Conservation (phyloP, 2,113 vertebrate genomes). For the Eonycteris spelaea region DNA sequence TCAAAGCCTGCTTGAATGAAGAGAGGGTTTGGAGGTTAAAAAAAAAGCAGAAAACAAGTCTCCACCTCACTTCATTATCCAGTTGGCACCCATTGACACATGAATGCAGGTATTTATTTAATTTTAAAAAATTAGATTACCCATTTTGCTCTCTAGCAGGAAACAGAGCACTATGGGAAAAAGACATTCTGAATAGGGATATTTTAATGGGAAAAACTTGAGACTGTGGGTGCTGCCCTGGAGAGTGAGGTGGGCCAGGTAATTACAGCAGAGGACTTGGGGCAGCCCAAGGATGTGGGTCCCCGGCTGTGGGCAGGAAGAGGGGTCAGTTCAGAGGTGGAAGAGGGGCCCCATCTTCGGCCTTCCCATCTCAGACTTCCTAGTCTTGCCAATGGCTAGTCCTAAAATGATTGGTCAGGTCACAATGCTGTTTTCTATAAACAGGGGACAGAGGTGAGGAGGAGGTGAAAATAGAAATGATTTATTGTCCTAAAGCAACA, state of each 20-base stretch:
- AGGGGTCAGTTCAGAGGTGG: neutral
- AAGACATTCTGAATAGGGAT: neutral
- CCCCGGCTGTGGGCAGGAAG: neutral
- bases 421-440: conserved; percentile 45
- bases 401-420: neutral
- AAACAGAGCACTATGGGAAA: conserved; percentile 4
- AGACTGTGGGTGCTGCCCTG: neutral
- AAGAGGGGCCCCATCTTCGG: neutral
- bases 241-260: neutral
- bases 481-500: conserved; percentile 78
- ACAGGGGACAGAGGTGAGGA: neutral
- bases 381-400: neutral
- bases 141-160: neutral
- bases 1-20: neutral
- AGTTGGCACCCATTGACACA: neutral
- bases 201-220: neutral
- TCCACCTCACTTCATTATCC: neutral
- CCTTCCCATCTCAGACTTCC: neutral
- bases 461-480: conserved; percentile 43
- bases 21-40: neutral
- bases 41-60: neutral
- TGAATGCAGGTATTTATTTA: neutral
- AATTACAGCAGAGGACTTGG: neutral
- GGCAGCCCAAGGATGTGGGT: neutral
- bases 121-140: neutral